Conservation (phyloP, 2,888 invertebrate genomes). For the Clusia tigrina region DNA sequence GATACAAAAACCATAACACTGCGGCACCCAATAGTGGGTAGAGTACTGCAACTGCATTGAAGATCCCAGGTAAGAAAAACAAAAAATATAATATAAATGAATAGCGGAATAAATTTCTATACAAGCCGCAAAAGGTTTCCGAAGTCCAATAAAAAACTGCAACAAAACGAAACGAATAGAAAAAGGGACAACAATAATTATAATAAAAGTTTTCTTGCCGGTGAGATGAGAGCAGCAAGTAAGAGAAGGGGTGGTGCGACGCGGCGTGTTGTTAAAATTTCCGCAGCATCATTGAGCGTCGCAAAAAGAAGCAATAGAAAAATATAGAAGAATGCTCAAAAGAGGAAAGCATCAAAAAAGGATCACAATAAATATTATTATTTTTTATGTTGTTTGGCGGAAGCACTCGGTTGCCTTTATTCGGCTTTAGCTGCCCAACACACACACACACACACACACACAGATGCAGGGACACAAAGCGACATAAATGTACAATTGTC, state of each 20-base stretch:
- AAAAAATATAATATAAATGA: too few species aligned
- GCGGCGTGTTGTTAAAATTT: conserved; percentile 23
- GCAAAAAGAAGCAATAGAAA: conserved; percentile 26
- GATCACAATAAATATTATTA: conserved; percentile 43
- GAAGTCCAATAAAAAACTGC: conserved; percentile 4
- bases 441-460: too few species aligned
- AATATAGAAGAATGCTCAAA: conserved; percentile 11
- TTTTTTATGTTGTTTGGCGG: conserved; percentile 15
- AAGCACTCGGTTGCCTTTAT: neutral
- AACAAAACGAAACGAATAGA: conserved; percentile 13
- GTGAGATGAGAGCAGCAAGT: neutral
- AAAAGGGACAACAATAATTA: conserved; percentile 22
- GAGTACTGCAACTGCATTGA: too few species aligned
- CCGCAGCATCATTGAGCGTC: conserved; percentile 28
- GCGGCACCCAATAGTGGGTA: too few species aligned
- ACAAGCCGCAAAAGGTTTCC: conserved; percentile 21
- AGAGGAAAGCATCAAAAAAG: conserved; percentile 36
- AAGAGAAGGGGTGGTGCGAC: neutral
- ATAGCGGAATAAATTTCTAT: conserved; percentile 30
- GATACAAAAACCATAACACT: too few species aligned
- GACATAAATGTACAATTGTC: neutral
- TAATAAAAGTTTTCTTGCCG: conserved; percentile 10
- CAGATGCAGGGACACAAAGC: too few species aligned
- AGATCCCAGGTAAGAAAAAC: too few species aligned
- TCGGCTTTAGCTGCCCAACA: too few species aligned